These are phyloP conservation scores for Charadrius vociferus DNA, from an alignment of 2,113 vertebrate genomes.

Conservation along the genomic window DNA sequence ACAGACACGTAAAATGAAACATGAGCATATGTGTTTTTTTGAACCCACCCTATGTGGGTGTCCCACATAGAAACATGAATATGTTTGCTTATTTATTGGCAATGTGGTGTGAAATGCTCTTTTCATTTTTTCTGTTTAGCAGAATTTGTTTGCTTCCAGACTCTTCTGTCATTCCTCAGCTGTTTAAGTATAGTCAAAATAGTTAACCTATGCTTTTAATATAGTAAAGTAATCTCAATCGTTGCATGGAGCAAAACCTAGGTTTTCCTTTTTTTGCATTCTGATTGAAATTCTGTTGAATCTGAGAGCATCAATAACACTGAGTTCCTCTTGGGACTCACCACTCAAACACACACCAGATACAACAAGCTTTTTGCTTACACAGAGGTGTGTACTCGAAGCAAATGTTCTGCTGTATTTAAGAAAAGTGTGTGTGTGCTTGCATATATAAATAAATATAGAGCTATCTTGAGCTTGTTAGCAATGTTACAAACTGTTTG, in stretches of 20 bases:
- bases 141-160: not conserved
- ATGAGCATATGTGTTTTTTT: not conserved
- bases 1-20: not conserved
- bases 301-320: not conserved
- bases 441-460: slow-evolving; percentile 23
- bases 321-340: not conserved
- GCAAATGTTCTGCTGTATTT: slow-evolving; percentile 38
- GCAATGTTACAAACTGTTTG: slow-evolving; percentile 31
- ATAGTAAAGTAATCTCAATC: not conserved
- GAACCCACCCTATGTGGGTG: not conserved
- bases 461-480: slow-evolving; percentile 45
- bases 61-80: not conserved
- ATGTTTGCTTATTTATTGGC: not conserved
- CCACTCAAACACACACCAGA: slow-evolving; percentile 11
- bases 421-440: slow-evolving; percentile 17
- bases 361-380: slow-evolving; percentile 6
- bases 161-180: not conserved
- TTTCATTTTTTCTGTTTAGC: not conserved
- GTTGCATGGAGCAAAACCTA: not conserved
- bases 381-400: slow-evolving; percentile 33
- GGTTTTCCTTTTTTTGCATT: not conserved
- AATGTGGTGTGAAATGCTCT: not conserved
- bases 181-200: not conserved
- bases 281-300: not conserved
- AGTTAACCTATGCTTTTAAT: not conserved